Evolutionary conservation across 2,797 vertebrate genomes (phyloP).

Genomic region (Anabacerthia variegaticeps): DNA sequence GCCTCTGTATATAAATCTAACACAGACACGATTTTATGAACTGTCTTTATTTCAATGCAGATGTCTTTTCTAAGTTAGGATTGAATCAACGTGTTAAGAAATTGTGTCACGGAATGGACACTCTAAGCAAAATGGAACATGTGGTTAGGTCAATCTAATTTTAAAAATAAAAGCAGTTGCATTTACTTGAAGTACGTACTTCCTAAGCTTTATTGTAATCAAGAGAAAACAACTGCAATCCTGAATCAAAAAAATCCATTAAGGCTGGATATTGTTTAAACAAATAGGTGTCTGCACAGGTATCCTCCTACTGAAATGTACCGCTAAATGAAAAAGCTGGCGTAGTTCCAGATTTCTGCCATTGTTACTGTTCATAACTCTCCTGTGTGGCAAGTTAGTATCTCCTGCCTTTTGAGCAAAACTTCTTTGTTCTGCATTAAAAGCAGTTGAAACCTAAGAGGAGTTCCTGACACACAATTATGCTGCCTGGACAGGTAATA

Average conservation of each 20-base stretch:
- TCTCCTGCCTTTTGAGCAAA: not conserved
- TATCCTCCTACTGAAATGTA: not conserved
- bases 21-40: not conserved
- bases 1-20: not conserved
- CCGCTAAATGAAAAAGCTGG: not conserved
- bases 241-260: not conserved
- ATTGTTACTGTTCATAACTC: not conserved
- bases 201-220: not conserved
- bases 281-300: not conserved
- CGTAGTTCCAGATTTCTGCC: not conserved
- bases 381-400: fast-evolving
- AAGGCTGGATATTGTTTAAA: not conserved
- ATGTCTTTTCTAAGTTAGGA: not conserved
- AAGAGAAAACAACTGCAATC: not conserved
- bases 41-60: not conserved
- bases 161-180: not conserved
- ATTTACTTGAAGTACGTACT: not conserved
- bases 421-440: not conserved
- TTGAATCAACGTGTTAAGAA: not conserved
- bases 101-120: not conserved
- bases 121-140: not conserved
- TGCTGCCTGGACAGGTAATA: not conserved
- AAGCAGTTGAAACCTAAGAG: not conserved
- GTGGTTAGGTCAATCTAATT: not conserved
- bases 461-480: not conserved